phyloP scores from a whole-genome alignment of 2,797 vertebrate species.

The Crenichthys baileyi region DNA sequence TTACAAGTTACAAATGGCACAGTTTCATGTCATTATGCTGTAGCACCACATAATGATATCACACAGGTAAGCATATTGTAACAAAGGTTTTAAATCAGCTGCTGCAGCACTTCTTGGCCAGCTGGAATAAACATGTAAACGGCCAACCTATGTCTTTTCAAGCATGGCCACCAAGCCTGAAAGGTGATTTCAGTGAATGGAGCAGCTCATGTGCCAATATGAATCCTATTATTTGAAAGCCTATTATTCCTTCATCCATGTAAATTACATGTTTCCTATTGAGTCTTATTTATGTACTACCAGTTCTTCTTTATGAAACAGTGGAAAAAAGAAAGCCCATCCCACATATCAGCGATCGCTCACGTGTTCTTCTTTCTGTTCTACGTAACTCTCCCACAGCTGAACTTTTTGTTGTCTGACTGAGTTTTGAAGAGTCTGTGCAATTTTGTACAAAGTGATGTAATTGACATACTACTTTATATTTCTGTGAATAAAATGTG shows the following conservation, averaged over 20 bases:
- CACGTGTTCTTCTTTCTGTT: slow-evolving; percentile 53
- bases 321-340: slow-evolving; percentile 39
- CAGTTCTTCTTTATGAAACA: slow-evolving; percentile 57
- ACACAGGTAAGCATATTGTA: not conserved
- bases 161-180: slow-evolving; percentile 50
- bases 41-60: no score
- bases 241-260: slow-evolving; percentile 76
- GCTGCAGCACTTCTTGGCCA: slow-evolving; percentile 33
- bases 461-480: slow-evolving; percentile 86
- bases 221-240: slow-evolving; percentile 78
- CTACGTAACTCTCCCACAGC: slow-evolving; percentile 68
- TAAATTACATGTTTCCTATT: slow-evolving; percentile 75
- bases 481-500: slow-evolving; percentile 87
- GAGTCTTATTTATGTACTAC: slow-evolving; percentile 72
- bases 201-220: slow-evolving; percentile 81
- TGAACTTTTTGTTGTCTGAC: slow-evolving; percentile 73
- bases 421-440: slow-evolving; percentile 83
- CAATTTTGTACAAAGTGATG: slow-evolving; percentile 87
- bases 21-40: not conserved
- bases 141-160: slow-evolving; percentile 35
- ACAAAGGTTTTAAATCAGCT: not conserved
- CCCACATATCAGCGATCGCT: slow-evolving; percentile 69
- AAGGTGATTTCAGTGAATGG: slow-evolving; percentile 29
- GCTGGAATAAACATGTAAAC: slow-evolving; percentile 51
- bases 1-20: not conserved